Evolutionary conservation across 2,797 vertebrate species (phyloP), one percentile per base, ranked within the genome.

Genomic region (Tokudaia tokunoshimensis): DNA sequence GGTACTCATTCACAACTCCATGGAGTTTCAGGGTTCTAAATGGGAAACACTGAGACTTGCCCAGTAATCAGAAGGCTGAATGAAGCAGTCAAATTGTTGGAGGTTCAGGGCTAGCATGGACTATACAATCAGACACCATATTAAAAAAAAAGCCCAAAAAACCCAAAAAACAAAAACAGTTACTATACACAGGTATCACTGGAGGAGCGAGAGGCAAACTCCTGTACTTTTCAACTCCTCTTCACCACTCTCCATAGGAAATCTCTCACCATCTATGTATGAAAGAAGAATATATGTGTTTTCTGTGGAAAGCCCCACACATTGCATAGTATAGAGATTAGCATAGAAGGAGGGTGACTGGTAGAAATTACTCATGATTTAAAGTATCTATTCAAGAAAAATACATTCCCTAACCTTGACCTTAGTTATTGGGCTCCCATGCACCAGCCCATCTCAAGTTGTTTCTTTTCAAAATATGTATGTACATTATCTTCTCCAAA

Each of bases 131-230:
- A 82, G n/a, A 44, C 15, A 85, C 44, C 13, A 17, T 12, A 47
- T 83, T 15, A 50, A 65, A 50, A 85, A 85, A 50, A 65, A 50
- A 85, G 15, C 13, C 15, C 34, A 34, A 67, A 86, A 84, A 67
- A 13, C 41, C 47, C 47, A 47, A 52, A 34, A 50, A 65, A 82
- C 44, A 44, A 20, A 63, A 83, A 34, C 26, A 50, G 19, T 72
- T 55, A 37, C 55, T 70, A 9, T 70, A 97, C 97, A 96, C 96
- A 98, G 97, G 97, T 97, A 96, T 97, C 84, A 76, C 95, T 1
- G 91, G 70, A 47, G 95, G 97, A 97, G 95, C 76, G 84, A 93
- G 95, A 87, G 94, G 95, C 8, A 24, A 96, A 88, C n/a, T 72
- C 94, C 94, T 44, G 14, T 2, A 41, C n/a, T 87, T 75, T 50